Base-by-base conservation (phyloP, 2,797 vertebrate genomes). In the Coregonus suidteri region DNA sequence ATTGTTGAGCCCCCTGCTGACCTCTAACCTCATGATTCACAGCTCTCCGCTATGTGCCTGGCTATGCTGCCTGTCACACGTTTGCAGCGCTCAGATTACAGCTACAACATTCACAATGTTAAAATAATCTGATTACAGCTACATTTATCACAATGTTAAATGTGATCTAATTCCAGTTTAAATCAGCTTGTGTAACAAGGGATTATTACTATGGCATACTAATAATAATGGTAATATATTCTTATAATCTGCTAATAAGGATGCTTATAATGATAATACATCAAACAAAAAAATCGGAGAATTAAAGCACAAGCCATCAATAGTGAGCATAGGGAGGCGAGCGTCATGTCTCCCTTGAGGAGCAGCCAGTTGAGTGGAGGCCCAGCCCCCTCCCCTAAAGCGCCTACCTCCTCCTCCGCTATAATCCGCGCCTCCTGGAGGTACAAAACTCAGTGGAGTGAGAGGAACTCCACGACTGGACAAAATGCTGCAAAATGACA, bases 401-500 rank as follows among this genome's bases (percentile, higher is more conserved):
- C 85, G 76, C 65, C 5, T 85, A 82, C 84, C 83, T 37, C 59
- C 84, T 78, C 59, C 13, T 82, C 87, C 86, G 83, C 85, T 86
- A 86, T 85, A 91, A 93, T 91, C 94, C 92, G 91, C 85, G 92
- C 93, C 92, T 97, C 96, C 97, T 96, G 95, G 95, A 98, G 97
- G 96, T 95, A 96, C 85, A 93, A 96, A 96, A 95, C 89, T 95
- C 97, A 98, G 91, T 96, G 96, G 93, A 97, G 96, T 98, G 97
- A 96, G 94, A 96, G 97, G 93, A 97, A 96, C 95, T 96, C 95
- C 94, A 88, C 91, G 93, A 95, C 93, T 87, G 95, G 95, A 97
- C 95, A 97, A 96, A 98, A 96, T 95, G 96, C 96, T 96, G 95
- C 95, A 95, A 97, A 97, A 97, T 98, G 97, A 99, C 96, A 97